Evolutionary conservation across 2,888 invertebrate species (phyloP), one percentile per base, ranked within the genome.

Genomic region (Aelia acuminata): DNA sequence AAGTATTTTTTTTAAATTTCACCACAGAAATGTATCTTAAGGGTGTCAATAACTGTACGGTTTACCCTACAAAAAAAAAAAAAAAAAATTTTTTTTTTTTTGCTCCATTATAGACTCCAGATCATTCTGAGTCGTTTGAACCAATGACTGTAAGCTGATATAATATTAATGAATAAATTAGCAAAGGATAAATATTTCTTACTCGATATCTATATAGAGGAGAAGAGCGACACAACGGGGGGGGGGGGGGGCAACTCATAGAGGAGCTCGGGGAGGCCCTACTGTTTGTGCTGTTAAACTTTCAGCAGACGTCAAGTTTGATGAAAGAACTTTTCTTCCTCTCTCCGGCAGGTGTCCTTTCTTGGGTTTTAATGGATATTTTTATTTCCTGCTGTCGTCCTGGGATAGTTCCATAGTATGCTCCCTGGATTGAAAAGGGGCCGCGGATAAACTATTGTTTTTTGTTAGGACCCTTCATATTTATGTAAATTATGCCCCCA

Each of bases 301-400:
- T 70, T 70, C 31, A 70, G 63, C 63, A 70, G 35, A 35, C 35
- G 63, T 35, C 63, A 70, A 70, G 63, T 70, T 70, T 70, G 63
- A 70, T 70, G 63, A 70, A 70, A 70, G 63, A 70, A 70, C 31
- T 70, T 70, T 70, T 35, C 63, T 70, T 70, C 63, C 35, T 70
- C 63, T 35, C 20, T 18, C 63, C 13, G 63, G 35, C 63, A 70
- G 63, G 63, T 70, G 63, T 70, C 35, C 31, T 70, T 70, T 70
- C 63, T 70, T 31, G 8, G 63, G 31, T 35, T 70, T 70, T 70
- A 70, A 70, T 70, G 63, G 63, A 70, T 70, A 70, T 70, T 70
- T 70, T 70, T 70, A 70, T 35, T 70, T 70, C 18, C 63, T 18
- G 31, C 31, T 70, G 18, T 20, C 1, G 5, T 35, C 31, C 15